Conservation (phyloP, 2,113 vertebrate genomes). For the Centropus unirufus region DNA sequence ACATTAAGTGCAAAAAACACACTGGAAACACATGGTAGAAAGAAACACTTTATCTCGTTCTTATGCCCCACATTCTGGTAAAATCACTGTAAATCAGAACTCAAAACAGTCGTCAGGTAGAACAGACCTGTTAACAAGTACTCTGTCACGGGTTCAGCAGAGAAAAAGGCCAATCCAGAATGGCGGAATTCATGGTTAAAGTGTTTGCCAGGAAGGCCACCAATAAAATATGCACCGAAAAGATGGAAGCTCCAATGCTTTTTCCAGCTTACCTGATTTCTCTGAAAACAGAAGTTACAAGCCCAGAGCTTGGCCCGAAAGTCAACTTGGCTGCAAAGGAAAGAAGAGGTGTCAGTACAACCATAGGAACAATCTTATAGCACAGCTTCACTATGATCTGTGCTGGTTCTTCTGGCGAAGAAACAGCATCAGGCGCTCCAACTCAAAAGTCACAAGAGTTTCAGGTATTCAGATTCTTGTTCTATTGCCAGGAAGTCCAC, state of each 20-base stretch:
- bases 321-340: constrained; percentile 89
- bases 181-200: neutral
- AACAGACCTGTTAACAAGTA: neutral
- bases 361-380: neutral
- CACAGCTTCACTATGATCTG: neutral
- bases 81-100: neutral
- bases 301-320: constrained; percentile 98
- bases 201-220: neutral
- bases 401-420: neutral
- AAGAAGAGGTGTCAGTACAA: neutral
- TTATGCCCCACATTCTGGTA: neutral
- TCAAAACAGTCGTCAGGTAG: neutral
- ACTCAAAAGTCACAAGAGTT: neutral
- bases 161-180: neutral
- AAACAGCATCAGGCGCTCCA: neutral
- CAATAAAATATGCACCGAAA: neutral
- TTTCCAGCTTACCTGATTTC: constrained; percentile 87
- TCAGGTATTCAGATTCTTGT: neutral
- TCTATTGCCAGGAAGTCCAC: neutral
- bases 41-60: neutral
- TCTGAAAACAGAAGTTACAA: constrained; percentile 98
- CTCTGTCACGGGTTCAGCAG: neutral
- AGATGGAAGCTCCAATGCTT: neutral
- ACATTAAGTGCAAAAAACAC: neutral
- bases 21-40: neutral